Evolutionary conservation across 1,140 invertebrate genomes (phyloP), one percentile per base, ranked within the genome.

Genomic region (Drosophila yakuba): DNA sequence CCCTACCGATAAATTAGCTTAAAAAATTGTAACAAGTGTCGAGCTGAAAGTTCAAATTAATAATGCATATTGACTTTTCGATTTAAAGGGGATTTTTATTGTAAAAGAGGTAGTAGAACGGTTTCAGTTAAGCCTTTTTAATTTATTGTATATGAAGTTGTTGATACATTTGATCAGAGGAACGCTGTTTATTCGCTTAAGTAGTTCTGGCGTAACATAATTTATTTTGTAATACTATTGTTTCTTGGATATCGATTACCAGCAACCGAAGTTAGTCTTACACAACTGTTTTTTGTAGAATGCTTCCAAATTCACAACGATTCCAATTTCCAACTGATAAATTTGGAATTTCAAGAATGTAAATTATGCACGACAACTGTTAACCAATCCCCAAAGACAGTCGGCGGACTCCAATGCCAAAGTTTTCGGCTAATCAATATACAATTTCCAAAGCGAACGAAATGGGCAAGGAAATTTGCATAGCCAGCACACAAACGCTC

Each of bases 1-100:
- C 7, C 47, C 52, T 39, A 35, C 44, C 63, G 44, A 62, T 74
- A 79, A 86, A 86, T 86, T 86, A 79, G 83, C 83, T 76, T 79
- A 41, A 79, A 75, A 86, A 88, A 88, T 88, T 88, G 79, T 83
- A 86, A 80, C 83, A 86, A 86, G 83, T 86, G 83, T 88, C 48
- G 75, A 28, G 61, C 39, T 38, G 15, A 67, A 68, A 62, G 45
- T 58, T 74, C 17, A 73, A 75, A 79, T 62, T 71, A 55, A 62
- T 52, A 57, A 68, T 72, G 62, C 71, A 61, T 75, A 82, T 78
- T 82, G 74, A 81, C 82, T 86, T 82, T 81, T 6, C 11, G 47
- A 76, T 55, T 72, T 43, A 61, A 60, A 58, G 43, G 68, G 23
- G 23, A 55, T 41, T 50, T 59, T 41, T 32, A 8, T 2, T 25